A percentile compares a stretch with the other conserved stretches of the same genome.
Evolutionary conservation across 35 echinoderm and acorn worm genomes (phyloP).

Genomic region (Ophioderma brevispina): DNA sequence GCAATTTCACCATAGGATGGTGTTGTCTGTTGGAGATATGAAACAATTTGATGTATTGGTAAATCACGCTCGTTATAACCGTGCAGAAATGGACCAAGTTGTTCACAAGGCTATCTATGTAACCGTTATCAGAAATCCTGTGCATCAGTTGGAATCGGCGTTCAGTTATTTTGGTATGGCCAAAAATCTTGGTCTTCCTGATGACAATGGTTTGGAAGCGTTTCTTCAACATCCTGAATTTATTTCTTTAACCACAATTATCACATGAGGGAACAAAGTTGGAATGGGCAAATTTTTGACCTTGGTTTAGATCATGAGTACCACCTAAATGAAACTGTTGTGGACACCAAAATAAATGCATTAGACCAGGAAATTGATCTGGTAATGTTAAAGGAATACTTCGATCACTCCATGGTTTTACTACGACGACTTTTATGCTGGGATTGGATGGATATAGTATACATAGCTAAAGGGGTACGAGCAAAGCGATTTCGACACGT

Average conservation of each 20-base stretch:
- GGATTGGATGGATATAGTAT: conserved; percentile 87
- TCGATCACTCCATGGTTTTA: conserved; percentile 87
- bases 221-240: conserved; percentile 47
- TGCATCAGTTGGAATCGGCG: conserved; percentile 65
- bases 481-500: conserved; percentile 29
- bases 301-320: conserved; percentile 47
- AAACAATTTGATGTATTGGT: background rate
- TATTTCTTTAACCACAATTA: conserved; percentile 22
- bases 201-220: conserved; percentile 25
- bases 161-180: conserved; percentile 53
- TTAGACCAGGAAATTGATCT: conserved; percentile 74
- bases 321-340: background rate
- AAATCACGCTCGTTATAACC: background rate
- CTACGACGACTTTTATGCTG: conserved; percentile 78
- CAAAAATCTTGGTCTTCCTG: background rate
- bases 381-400: conserved; percentile 89
- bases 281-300: conserved; percentile 78
- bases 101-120: conserved; percentile 35
- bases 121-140: conserved; percentile 79
- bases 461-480: conserved; percentile 57
- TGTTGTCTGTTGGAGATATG: background rate
- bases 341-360: conserved; percentile 44
- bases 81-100: background rate
- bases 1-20: background rate
- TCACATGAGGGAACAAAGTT: background rate